Percentiles rank a stretch among this genome's conserved stretches.
Evolutionary conservation across 2,797 vertebrate species (phyloP).

Genomic region (Neosilurus mollespiculum): DNA sequence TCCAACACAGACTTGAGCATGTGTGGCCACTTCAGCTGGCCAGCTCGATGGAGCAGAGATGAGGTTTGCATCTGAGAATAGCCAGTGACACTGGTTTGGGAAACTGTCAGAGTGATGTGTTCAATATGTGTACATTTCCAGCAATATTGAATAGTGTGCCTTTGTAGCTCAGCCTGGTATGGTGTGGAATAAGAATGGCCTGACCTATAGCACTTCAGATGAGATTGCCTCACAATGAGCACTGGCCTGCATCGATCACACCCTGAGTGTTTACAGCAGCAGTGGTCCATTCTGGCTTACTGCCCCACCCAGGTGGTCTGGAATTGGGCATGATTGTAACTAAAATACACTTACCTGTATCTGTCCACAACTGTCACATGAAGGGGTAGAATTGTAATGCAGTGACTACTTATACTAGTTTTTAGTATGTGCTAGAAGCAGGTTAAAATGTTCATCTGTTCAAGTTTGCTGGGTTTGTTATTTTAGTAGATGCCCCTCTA

Average conservation of each 20-base stretch:
- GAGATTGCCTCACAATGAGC: slow-evolving; percentile 61
- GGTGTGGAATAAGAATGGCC: slow-evolving; percentile 63
- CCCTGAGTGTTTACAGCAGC: slow-evolving; percentile 59
- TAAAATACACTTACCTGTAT: slow-evolving; percentile 15
- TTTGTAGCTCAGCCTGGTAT: slow-evolving; percentile 56
- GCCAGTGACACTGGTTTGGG: slow-evolving; percentile 55
- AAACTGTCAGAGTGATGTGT: slow-evolving; percentile 52
- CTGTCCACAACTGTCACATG: slow-evolving; percentile 9
- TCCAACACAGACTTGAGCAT: slow-evolving; percentile 49
- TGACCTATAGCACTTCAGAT: slow-evolving; percentile 62
- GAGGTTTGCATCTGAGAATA: slow-evolving; percentile 42
- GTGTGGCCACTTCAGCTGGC: slow-evolving; percentile 45
- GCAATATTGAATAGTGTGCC: slow-evolving; percentile 60
- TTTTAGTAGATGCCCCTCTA: not conserved
- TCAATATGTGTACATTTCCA: slow-evolving; percentile 65
- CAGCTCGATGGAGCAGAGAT: slow-evolving; percentile 32
- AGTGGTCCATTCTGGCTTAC: slow-evolving; percentile 50
- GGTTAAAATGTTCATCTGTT: not conserved
- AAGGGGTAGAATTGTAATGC: not conserved
- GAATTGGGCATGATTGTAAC: slow-evolving; percentile 27
- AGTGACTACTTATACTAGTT: not conserved
- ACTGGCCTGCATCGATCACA: slow-evolving; percentile 61
- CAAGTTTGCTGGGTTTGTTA: no score
- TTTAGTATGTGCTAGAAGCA: not conserved
- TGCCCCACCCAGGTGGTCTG: slow-evolving; percentile 31